Evolutionary conservation across 2,888 invertebrate species (phyloP), one percentile per base, ranked within the genome.

Genomic region (Sinodicranocentrus sp.): DNA sequence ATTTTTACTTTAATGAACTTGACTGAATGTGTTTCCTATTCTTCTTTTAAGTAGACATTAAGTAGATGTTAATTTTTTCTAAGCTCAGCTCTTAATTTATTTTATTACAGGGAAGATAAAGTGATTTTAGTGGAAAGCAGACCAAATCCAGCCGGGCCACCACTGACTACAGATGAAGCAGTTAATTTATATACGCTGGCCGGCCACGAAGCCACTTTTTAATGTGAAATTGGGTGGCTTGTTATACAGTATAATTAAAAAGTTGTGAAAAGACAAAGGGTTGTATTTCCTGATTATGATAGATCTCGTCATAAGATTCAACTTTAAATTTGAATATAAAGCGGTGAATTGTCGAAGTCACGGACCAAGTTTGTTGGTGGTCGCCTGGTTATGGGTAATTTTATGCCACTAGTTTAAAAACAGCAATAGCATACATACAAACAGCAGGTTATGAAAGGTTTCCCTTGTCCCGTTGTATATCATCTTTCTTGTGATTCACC

Each of bases 181-280:
- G 97, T 97, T 89, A 98, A 98, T 91, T 93, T 99, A 88, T 98
- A 98, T 91, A 98, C 98, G 89, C 92, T 99, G 89, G 98, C 98
- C 79, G 99, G 99, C 39, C 98, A 99, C 91, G 98, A 98, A 91
- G 76, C 86, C 25, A 85, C 86, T 57, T 80, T 82, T 84, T 84
- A 84, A 39, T n/a, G 21, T 61, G 61, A 68, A 48, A 65, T n/a
- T n/a, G n/a, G n/a, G n/a, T n/a, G n/a, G n/a, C n/a, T n/a, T n/a
- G n/a, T n/a, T n/a, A n/a, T n/a, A n/a, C n/a, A n/a, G n/a, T n/a
- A n/a, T n/a, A n/a, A n/a, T n/a, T n/a, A n/a, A n/a, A n/a, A n/a
- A n/a, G n/a, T n/a, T n/a, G n/a, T n/a, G n/a, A n/a, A n/a, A n/a
- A n/a, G n/a, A n/a, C n/a, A n/a, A n/a, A n/a, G n/a, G n/a, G n/a